These are phyloP conservation scores for Pharmacophagus antenor DNA, from an alignment of 2,888 invertebrate genomes.

Conservation along the genomic window DNA sequence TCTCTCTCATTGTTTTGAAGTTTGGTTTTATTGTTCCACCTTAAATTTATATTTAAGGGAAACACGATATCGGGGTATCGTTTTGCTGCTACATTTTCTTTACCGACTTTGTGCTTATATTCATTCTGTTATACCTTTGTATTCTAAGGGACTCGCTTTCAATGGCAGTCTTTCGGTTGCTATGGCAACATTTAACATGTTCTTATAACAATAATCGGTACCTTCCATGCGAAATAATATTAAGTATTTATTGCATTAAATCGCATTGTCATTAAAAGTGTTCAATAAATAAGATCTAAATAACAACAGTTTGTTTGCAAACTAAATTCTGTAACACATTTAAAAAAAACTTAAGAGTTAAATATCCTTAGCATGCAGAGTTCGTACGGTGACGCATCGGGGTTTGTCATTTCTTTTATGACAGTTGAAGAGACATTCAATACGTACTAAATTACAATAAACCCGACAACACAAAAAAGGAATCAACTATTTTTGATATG, in stretches of 20 bases:
- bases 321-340: background rate
- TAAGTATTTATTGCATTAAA: background rate
- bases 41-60: slow-evolving; percentile 8
- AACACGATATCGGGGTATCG: slow-evolving; percentile 3
- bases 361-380: background rate
- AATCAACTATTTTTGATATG: slow-evolving; percentile 44
- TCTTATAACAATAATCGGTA: slow-evolving; percentile 2
- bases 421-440: slow-evolving; percentile 19
- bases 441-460: slow-evolving; percentile 28
- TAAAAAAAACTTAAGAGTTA: background rate
- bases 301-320: too few relatives aligned
- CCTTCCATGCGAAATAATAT: too few relatives aligned
- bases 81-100: slow-evolving; percentile 7
- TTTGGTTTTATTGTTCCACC: slow-evolving; percentile 15
- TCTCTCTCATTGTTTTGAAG: slow-evolving; percentile 20
- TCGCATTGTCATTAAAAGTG: background rate
- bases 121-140: slow-evolving; percentile 1
- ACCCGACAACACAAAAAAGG: slow-evolving; percentile 25
- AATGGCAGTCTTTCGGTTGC: background rate
- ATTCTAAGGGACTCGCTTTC: background rate
- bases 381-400: background rate
- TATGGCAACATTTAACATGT: background rate
- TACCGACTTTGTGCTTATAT: background rate
- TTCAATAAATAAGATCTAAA: too few relatives aligned
- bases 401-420: slow-evolving; percentile 23